Evolutionary conservation across 1,140 invertebrate species (phyloP), one percentile per base, ranked within the genome.

Genomic region (Eueides isabella): DNA sequence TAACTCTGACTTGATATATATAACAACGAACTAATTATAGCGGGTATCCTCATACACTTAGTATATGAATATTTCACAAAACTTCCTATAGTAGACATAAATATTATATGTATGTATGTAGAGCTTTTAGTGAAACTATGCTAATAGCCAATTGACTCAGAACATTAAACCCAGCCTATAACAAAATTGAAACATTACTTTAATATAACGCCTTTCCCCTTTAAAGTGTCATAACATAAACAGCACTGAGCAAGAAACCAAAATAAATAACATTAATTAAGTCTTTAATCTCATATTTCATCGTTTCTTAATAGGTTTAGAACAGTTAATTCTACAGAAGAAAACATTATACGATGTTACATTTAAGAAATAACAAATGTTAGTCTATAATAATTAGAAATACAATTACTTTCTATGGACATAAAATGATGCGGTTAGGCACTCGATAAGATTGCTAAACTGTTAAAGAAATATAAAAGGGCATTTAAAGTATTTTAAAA

Each of bases 21-120:
- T 85, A 86, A 85, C 82, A 88, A 86, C 81, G 76, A 87, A 89
- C 86, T 87, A 87, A 85, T 66, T 82, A 80, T 81, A 84, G 68
- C 65, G 82, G 83, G 83, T 83, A 87, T 85, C 82, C 77, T 80
- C 76, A 76, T 80, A 85, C 67, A 78, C 7, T 55, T 55, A 55
- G 48, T 48, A 67, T 35, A 68, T 61, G 72, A 73, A 62, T 62
- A 66, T 30, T 73, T 68, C 55, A 73, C 61, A 73, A 61, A 38
- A 72, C 55, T 48, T 61, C 61, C 65, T 62, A 78, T 61, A 71
- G 35, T 71, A 69, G 64, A 75, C 33, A 61, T 79, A 74, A 71
- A 81, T 78, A 12, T 16, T 44, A 80, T 76, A 88, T 86, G 86
- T 89, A 90, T 90, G 89, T 91, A 91, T 89, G 88, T 90, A 91